These are phyloP conservation scores for Panonychus citri DNA, from an alignment of 1,140 invertebrate genomes.

Conservation along the genomic window DNA sequence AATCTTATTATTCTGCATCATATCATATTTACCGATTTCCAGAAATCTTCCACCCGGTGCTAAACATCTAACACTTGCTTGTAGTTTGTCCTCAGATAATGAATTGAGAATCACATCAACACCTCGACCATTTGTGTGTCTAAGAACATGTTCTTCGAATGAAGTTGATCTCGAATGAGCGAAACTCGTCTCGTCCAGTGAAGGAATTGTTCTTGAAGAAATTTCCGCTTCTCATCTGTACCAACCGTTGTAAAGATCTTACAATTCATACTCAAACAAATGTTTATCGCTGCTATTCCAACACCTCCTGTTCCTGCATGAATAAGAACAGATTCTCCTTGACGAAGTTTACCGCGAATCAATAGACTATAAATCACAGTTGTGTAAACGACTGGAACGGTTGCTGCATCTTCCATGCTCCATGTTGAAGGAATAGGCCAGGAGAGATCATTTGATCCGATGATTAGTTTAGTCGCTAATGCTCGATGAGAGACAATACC, in stretches of 20 bases:
- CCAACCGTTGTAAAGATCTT: slow-evolving; percentile 70
- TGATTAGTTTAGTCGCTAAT: slow-evolving; percentile 52
- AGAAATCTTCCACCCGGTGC: slow-evolving; percentile 72
- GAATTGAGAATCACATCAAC: slow-evolving; percentile 44
- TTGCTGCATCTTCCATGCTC: slow-evolving; percentile 71
- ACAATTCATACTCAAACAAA: slow-evolving; percentile 63
- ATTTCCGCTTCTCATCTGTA: slow-evolving; percentile 61
- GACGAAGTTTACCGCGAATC: slow-evolving; percentile 53
- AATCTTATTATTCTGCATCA: slow-evolving; percentile 61
- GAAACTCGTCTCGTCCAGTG: slow-evolving; percentile 54
- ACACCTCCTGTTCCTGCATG: slow-evolving; percentile 90
- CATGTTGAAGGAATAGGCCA: slow-evolving; percentile 47
- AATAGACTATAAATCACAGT: slow-evolving; percentile 77
- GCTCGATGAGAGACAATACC: slow-evolving; percentile 73
- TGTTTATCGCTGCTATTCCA: slow-evolving; percentile 78
- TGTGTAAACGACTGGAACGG: slow-evolving; percentile 79
- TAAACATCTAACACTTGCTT: slow-evolving; percentile 69
- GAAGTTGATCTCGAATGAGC: slow-evolving; percentile 71
- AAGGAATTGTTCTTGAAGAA: slow-evolving; percentile 62
- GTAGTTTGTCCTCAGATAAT: slow-evolving; percentile 43
- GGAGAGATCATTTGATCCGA: background rate
- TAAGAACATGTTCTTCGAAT: slow-evolving; percentile 66
- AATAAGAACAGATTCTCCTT: slow-evolving; percentile 64
- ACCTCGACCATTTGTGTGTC: slow-evolving; percentile 43
- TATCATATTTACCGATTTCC: slow-evolving; percentile 89